Evolutionary conservation across 2,113 vertebrate species (phyloP), one percentile per base, ranked within the genome.

Genomic region (Morone chrysops): DNA sequence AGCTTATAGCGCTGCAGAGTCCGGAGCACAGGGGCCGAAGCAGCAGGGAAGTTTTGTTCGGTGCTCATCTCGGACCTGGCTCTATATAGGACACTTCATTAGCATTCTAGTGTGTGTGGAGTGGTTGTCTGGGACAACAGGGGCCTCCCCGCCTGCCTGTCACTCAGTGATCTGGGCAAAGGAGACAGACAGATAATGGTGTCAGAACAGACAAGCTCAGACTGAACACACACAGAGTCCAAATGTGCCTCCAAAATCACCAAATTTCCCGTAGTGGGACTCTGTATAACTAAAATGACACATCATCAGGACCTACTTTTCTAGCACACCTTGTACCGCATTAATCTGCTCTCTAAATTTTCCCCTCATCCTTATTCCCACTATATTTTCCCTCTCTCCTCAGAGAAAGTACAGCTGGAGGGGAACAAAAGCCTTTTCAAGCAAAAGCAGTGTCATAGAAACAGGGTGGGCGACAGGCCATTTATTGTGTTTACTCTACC

Each of bases 31-130:
- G 76, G 47, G 61, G 70, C 16, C 11, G 5, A 54, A 81, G 73
- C 89, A 78, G 85, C 73, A 9, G 89, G 80, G 83, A 83, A 59
- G 79, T 89, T 90, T 87, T 89, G 82, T 86, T 43, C 8, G 59
- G 47, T 8, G 81, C 43, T 90, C 90, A 84, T 93, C 90, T 81
- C 82, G 13, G 12, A 78, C 80, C 77, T 36, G 75, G 73, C 75
- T 85, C 82, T 85, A 83, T 87, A 72, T 86, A 79, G 86, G 86
- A 86, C 84, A 73, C 70, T 18, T 93, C 81, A 94, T 94, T 94
- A 89, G 85, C 78, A 94, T 94, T 87, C 92, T 83, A 63, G 73
- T 80, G 87, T 80, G 87, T 38, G 67, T 40, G 40, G 38, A 60
- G 45, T 36, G 85, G 89, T 92, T 90, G 91, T 86, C 90, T 62